Evolutionary conservation across 2,113 vertebrate genomes (phyloP), one percentile per base, ranked within the genome.

Genomic region (Anhinga anhinga): DNA sequence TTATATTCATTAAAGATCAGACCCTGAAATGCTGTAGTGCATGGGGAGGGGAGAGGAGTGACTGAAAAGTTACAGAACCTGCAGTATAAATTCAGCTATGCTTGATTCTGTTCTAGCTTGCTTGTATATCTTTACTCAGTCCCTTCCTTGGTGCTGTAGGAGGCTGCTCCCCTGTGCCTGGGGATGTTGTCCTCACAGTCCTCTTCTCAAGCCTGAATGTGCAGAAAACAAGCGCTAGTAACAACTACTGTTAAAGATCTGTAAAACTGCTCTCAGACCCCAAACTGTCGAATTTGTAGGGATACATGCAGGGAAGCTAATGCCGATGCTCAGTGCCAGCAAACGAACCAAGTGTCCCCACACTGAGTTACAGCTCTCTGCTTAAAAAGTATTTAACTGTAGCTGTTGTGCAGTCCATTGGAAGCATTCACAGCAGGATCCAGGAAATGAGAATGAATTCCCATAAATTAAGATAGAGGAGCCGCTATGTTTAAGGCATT

Each of bases 361-460:
- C 7, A 3, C 4, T 10, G n/a, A 87, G 53, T 56, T 87, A 45
- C 56, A 63, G 2, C 18, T 79, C 40, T 38, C 19, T 26, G 50
- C 61, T 81, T 82, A 65, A 82, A 56, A 65, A 72, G 40, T 87
- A 36, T 74, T 95, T 90, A 55, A 52, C 34, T 36, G 14, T 36
- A 88, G 56, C 36, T 84, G 3, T 69, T 69, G 56, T 58, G 40
- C 56, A 72, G 52, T 53, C 73, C 27, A 5, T 42, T 94, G 84
- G 83, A 91, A 85, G 13, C 42, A 29, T 50, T 92, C 88, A 70
- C 49, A 85, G 81, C 42, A 62, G 95, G 86, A 94, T 96, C 72
- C 45, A 93, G 90, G 47, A 95, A 96, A 97, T 94, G 74, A 97
- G 98, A 98, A 97, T 97, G 29, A 97, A 97, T 98, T 96, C 80